A percentile compares a stretch with the other conserved stretches of the same genome.
Evolutionary conservation across 1,140 invertebrate species (phyloP).

Genomic region (Aphelenchoides besseyi): DNA sequence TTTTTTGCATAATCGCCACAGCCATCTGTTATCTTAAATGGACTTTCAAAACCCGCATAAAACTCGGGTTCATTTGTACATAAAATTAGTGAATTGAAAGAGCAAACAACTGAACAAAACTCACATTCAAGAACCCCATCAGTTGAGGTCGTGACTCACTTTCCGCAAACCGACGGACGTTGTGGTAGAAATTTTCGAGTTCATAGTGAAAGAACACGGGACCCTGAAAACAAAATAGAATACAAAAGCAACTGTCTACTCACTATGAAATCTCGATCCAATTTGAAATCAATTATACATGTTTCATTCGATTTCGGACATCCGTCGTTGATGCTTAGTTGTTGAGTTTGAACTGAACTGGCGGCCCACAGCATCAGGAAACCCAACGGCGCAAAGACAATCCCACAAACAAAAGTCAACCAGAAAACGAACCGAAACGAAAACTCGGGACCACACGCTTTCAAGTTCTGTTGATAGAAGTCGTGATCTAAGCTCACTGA

Average conservation of each 20-base stretch:
- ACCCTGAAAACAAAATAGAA: conserved; percentile 66
- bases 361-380: conserved; percentile 86
- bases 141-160: conserved; percentile 71
- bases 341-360: conserved; percentile 70
- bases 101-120: no score
- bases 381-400: conserved; percentile 93
- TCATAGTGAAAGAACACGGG: conserved; percentile 97
- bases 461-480: conserved; percentile 91
- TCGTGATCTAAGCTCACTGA: conserved; percentile 66
- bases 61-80: no score
- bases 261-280: conserved; percentile 70
- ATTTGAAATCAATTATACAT: conserved; percentile 59
- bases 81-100: no score
- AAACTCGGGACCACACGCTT: conserved; percentile 89
- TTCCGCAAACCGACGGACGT: conserved; percentile 95
- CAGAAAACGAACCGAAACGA: conserved; percentile 93
- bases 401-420: conserved; percentile 91
- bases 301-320: conserved; percentile 24
- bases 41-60: background rate
- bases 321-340: no score
- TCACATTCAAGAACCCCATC: background rate
- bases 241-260: background rate
- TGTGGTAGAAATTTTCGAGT: conserved; percentile 95
- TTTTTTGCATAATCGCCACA: background rate
- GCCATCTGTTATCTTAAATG: no score